A percentile compares a stretch with the other conserved stretches of the same genome.
Evolutionary conservation across 2,888 invertebrate species (phyloP).

Genomic region (Zhuqinia jingwanae): DNA sequence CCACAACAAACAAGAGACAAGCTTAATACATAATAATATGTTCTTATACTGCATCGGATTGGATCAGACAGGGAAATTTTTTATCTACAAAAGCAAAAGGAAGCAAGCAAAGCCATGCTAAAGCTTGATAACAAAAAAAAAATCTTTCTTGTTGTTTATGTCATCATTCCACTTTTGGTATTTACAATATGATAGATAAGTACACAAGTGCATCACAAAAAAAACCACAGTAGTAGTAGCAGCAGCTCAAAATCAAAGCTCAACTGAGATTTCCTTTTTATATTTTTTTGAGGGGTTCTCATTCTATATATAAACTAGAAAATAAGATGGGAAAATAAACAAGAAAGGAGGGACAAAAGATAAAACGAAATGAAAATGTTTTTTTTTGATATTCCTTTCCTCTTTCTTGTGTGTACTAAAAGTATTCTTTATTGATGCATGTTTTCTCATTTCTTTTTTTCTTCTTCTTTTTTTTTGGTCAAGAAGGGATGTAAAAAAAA

Average conservation of each 20-base stretch:
- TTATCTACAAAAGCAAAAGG: slow-evolving; percentile 17
- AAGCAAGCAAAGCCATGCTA: neutral
- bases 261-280: neutral
- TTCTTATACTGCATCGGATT: neutral
- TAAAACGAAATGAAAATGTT: slow-evolving; percentile 34
- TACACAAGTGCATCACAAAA: slow-evolving; percentile 1
- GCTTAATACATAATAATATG: neutral
- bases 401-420: neutral
- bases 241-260: slow-evolving; percentile 41
- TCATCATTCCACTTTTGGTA: neutral
- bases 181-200: slow-evolving; percentile 1
- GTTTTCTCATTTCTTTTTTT: neutral
- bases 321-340: slow-evolving; percentile 7
- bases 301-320: slow-evolving; percentile 34
- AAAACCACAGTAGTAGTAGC: no score
- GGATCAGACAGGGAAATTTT: slow-evolving; percentile 13
- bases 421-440: neutral
- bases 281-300: neutral
- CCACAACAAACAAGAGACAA: neutral
- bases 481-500: no score
- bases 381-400: neutral
- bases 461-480: slow-evolving; percentile 26
- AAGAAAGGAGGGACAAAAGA: slow-evolving; percentile 4
- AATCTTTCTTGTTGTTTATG: neutral
- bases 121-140: neutral